Evolutionary conservation across 2,113 vertebrate species (phyloP).

Genomic region (Actinemys pallida): DNA sequence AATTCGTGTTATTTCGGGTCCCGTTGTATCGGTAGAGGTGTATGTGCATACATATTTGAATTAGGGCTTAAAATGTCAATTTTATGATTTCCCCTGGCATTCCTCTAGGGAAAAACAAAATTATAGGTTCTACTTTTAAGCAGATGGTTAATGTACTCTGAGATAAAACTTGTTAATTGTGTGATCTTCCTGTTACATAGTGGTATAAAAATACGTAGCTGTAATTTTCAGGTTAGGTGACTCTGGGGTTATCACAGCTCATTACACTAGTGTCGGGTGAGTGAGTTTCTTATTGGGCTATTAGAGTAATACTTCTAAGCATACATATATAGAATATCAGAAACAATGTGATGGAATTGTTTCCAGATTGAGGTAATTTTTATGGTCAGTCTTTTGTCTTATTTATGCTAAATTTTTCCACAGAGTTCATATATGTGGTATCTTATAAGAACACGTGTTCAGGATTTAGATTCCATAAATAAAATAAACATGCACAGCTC

Average conservation of each 20-base stretch:
- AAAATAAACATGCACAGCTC: background rate
- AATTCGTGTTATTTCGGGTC: no score
- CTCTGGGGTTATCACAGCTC: background rate
- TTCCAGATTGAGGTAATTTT: background rate
- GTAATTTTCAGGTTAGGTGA: background rate
- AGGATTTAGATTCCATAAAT: background rate
- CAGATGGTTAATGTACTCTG: background rate
- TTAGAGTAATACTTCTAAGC: background rate
- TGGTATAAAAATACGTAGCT: rapidly evolving
- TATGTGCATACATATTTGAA: constrained; percentile 52
- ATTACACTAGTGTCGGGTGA: background rate
- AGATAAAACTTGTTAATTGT: background rate
- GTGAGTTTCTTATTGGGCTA: background rate
- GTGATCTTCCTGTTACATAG: background rate
- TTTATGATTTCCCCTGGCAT: constrained; percentile 37
- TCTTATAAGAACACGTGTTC: background rate
- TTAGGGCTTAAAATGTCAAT: constrained; percentile 10
- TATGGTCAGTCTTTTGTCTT: background rate
- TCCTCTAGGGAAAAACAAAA: constrained; percentile 22
- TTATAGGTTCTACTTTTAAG: background rate
- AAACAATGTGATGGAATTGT: background rate
- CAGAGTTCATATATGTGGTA: background rate
- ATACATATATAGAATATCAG: rapidly evolving
- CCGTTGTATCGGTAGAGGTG: no score
- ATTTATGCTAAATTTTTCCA: background rate